Percentiles rank a stretch among this genome's conserved stretches.
Conservation (phyloP, 2,888 invertebrate genomes). For the Dicranocentrus wangi region DNA sequence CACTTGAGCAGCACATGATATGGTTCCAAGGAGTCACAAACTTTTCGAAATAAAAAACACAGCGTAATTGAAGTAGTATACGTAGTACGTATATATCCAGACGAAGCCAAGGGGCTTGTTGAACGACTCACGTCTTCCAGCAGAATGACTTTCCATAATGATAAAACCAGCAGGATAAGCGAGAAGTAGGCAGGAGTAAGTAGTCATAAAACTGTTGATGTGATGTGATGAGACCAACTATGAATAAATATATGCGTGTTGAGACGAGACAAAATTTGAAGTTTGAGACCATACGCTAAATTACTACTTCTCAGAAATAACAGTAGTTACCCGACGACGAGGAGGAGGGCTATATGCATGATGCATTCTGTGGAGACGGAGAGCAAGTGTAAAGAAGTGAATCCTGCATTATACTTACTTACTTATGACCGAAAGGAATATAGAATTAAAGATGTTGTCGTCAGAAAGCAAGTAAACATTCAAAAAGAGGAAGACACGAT, state of each 20-base stretch:
- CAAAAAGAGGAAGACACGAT: constrained; percentile 23
- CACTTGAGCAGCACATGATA: not conserved
- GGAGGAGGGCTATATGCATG: not conserved
- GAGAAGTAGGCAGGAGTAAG: constrained; percentile 5
- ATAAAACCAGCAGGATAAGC: constrained; percentile 12
- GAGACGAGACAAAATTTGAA: not conserved
- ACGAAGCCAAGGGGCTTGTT: not conserved
- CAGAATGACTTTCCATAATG: constrained; percentile 17
- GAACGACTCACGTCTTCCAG: not conserved
- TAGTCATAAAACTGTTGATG: constrained; percentile 28
- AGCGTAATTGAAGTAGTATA: not conserved
- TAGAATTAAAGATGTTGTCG: constrained; percentile 33
- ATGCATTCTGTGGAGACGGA: not conserved
- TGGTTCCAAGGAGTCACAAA: not conserved
- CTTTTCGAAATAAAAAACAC: not conserved
- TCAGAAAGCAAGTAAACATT: constrained; percentile 51
- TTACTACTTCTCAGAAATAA: constrained; percentile 13
- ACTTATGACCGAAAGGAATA: not conserved
- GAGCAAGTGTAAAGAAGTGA: constrained; percentile 48
- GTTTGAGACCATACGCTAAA: constrained; percentile 19
- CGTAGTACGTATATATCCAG: not conserved
- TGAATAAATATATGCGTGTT: constrained; percentile 13
- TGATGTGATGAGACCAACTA: not conserved
- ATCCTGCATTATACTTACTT: not conserved
- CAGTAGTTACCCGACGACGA: not conserved